Conservation (phyloP, 2,888 invertebrate species). For the Lacanobia oleracea region DNA sequence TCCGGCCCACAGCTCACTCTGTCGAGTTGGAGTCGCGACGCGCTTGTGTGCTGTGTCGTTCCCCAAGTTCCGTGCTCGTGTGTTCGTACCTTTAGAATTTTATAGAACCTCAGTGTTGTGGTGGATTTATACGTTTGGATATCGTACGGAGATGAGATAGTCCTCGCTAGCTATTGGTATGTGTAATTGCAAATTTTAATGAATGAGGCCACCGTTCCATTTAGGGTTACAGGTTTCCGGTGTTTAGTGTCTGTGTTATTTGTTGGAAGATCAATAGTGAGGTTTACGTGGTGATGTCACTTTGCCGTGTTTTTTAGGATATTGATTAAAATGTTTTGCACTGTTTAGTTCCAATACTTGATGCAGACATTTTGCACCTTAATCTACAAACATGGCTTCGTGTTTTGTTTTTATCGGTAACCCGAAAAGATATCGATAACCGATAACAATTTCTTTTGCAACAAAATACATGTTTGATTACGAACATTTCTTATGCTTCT, state of each 20-base stretch:
- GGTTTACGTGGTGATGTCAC: slow-evolving; percentile 80
- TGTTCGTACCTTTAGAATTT: slow-evolving; percentile 68
- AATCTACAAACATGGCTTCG: slow-evolving; percentile 21
- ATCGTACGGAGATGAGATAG: slow-evolving; percentile 84
- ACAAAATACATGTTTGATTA: background rate
- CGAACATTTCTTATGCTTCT: background rate
- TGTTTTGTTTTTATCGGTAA: slow-evolving; percentile 46
- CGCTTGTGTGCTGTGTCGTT: slow-evolving; percentile 77
- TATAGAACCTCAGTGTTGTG: slow-evolving; percentile 76
- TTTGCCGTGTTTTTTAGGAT: slow-evolving; percentile 52
- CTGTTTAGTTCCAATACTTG: slow-evolving; percentile 14
- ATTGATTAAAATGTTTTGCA: slow-evolving; percentile 34
- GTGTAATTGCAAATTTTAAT: slow-evolving; percentile 63
- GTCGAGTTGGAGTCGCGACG: slow-evolving; percentile 80
- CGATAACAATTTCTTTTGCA: slow-evolving; percentile 5
- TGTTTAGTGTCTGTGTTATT: slow-evolving; percentile 66
- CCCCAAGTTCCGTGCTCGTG: slow-evolving; percentile 71
- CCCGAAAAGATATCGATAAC: slow-evolving; percentile 41
- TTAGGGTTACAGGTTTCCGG: slow-evolving; percentile 69
- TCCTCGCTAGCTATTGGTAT: slow-evolving; percentile 77
- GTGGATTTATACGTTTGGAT: slow-evolving; percentile 77
- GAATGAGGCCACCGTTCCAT: slow-evolving; percentile 52
- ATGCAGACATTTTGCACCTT: slow-evolving; percentile 24
- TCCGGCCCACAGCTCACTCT: slow-evolving; percentile 81
- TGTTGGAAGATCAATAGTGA: slow-evolving; percentile 79